A percentile compares a stretch with the other conserved stretches of the same genome.
phyloP scores from a whole-genome alignment of 2,113 vertebrate genomes.

The Prunella himalayana region DNA sequence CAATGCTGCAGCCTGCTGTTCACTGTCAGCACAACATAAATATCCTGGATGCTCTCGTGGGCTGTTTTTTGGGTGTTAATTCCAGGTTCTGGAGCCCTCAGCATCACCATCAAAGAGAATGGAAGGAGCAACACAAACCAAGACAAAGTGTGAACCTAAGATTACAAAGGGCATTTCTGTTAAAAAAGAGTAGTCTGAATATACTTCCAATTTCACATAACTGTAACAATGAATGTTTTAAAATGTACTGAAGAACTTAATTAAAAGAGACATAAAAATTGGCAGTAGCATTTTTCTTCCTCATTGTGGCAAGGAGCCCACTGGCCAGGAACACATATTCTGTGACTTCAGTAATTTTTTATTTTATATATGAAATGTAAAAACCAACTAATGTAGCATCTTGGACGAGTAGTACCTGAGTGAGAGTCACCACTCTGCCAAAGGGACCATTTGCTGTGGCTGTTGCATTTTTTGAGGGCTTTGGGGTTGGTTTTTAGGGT shows the following conservation, averaged over 20 bases:
- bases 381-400: neutral
- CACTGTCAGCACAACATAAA: neutral
- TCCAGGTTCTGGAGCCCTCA: neutral
- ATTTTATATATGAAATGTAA: neutral
- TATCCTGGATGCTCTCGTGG: neutral
- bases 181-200: neutral
- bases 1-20: slow-evolving; percentile 15
- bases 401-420: neutral
- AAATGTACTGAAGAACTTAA: neutral
- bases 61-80: neutral
- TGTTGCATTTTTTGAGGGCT: neutral
- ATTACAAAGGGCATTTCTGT: neutral
- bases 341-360: neutral
- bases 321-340: neutral
- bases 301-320: neutral
- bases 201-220: neutral
- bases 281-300: neutral
- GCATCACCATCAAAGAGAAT: neutral
- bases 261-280: neutral
- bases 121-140: neutral
- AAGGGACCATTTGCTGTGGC: neutral
- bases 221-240: neutral
- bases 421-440: neutral
- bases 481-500: accelerated
- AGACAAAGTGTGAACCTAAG: neutral